These are phyloP conservation scores for Spongilla lacustris DNA, from an alignment of 37 sponge, comb jelly and placozoan species.

Conservation along the genomic window DNA sequence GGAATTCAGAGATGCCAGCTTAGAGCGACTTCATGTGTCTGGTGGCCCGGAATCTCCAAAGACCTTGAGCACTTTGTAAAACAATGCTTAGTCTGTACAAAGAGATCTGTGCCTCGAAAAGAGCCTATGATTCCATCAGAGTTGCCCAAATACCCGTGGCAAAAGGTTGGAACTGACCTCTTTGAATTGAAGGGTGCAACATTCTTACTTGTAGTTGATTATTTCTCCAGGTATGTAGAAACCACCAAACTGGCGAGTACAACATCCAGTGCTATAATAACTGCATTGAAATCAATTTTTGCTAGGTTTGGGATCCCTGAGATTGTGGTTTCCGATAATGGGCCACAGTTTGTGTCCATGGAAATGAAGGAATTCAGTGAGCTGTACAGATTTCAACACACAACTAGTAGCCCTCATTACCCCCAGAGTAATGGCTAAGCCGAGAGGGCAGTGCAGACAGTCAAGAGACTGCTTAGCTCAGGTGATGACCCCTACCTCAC, in stretches of 20 bases:
- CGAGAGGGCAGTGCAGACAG: conserved; percentile 50
- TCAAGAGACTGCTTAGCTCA: conserved; percentile 16
- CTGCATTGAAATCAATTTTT: conserved; percentile 31
- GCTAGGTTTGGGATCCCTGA: conserved; percentile 54
- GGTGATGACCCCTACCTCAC: conserved; percentile 28
- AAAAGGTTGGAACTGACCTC: conserved; percentile 16
- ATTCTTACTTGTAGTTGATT: neutral
- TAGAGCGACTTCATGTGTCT: conserved; percentile 7
- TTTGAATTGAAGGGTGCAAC: conserved; percentile 7
- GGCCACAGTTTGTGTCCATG: conserved; percentile 51
- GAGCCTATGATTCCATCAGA: conserved; percentile 22
- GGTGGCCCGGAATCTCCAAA: conserved; percentile 19
- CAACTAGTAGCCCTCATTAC: conserved; percentile 52
- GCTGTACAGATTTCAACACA: conserved; percentile 38
- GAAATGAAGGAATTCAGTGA: conserved; percentile 22
- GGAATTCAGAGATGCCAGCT: conserved; percentile 26
- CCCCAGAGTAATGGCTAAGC: conserved; percentile 67
- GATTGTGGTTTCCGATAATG: conserved; percentile 52
- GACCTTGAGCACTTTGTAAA: neutral
- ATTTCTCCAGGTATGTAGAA: conserved; percentile 29
- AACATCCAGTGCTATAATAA: conserved; percentile 44
- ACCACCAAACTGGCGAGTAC: conserved; percentile 30
- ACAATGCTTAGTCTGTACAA: neutral
- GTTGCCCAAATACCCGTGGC: neutral
- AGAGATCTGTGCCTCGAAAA: neutral